These are phyloP conservation scores for Daptonema setosum DNA, from an alignment of 2,888 invertebrate genomes.

Conservation along the genomic window DNA sequence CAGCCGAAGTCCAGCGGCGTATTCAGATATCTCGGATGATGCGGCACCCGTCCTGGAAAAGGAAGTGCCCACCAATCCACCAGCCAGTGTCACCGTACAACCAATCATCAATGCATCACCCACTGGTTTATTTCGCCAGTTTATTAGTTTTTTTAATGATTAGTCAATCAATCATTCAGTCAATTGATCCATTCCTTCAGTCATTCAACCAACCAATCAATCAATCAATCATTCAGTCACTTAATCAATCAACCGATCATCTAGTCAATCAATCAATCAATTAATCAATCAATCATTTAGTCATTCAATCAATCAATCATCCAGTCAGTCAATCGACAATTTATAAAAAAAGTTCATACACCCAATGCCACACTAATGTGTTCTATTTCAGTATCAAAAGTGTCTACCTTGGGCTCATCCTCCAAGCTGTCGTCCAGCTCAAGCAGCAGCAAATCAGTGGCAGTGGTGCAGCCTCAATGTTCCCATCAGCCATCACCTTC, in stretches of 20 bases:
- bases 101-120: neutral
- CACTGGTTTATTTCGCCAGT: too few relatives aligned
- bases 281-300: too few relatives aligned
- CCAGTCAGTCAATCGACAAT: too few relatives aligned
- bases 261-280: too few relatives aligned
- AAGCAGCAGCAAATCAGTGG: too few relatives aligned
- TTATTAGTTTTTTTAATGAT: neutral
- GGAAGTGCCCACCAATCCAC: neutral
- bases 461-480: neutral
- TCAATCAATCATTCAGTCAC: neutral
- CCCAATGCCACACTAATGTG: too few relatives aligned
- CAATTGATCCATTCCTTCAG: neutral
- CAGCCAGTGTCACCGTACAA: neutral
- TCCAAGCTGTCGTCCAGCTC: neutral
- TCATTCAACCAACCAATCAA: neutral
- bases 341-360: too few relatives aligned
- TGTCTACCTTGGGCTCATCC: neutral
- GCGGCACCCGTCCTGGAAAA: conserved; percentile 1
- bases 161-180: neutral
- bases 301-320: too few relatives aligned
- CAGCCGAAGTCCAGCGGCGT: neutral
- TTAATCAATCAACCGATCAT: too few relatives aligned
- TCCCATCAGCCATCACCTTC: neutral
- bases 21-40: conserved; percentile 4
- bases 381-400: too few relatives aligned